phyloP scores from a whole-genome alignment of 2,113 vertebrate species.

The Dipodomys merriami region DNA sequence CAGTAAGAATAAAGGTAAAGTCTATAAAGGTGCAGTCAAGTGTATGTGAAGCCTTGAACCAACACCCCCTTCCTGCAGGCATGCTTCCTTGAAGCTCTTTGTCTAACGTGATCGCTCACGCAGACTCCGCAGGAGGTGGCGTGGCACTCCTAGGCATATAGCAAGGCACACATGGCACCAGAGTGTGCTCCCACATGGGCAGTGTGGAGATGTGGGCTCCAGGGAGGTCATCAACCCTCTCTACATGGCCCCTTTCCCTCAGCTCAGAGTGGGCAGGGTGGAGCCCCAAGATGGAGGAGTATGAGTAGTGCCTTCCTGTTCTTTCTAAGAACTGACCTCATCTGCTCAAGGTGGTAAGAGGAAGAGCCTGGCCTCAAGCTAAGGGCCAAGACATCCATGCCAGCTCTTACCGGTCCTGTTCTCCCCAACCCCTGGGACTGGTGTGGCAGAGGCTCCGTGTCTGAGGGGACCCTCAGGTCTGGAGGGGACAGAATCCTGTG shows the following conservation, averaged over 20 bases:
- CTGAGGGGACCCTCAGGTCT: not conserved
- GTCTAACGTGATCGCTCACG: no score
- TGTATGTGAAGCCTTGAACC: no score
- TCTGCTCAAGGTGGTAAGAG: not conserved
- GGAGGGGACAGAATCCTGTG: not conserved
- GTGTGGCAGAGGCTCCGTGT: not conserved
- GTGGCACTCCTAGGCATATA: no score
- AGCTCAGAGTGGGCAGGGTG: no score
- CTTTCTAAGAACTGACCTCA: not conserved
- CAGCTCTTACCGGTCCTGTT: not conserved
- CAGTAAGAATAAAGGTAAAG: no score
- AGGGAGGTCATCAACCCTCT: not conserved
- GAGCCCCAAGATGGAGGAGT: not conserved
- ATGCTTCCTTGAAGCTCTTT: no score
- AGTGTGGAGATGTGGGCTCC: not conserved
- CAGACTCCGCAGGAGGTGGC: no score
- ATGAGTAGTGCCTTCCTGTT: not conserved
- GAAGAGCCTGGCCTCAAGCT: not conserved
- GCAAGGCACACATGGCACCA: not conserved
- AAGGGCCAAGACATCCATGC: not conserved
- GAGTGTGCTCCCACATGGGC: fast-evolving
- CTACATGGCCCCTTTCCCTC: no score
- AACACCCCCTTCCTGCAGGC: no score
- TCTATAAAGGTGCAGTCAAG: no score
- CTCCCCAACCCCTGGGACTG: not conserved